Conservation (phyloP, 2,888 invertebrate species). For the Dilophus febrilis region DNA sequence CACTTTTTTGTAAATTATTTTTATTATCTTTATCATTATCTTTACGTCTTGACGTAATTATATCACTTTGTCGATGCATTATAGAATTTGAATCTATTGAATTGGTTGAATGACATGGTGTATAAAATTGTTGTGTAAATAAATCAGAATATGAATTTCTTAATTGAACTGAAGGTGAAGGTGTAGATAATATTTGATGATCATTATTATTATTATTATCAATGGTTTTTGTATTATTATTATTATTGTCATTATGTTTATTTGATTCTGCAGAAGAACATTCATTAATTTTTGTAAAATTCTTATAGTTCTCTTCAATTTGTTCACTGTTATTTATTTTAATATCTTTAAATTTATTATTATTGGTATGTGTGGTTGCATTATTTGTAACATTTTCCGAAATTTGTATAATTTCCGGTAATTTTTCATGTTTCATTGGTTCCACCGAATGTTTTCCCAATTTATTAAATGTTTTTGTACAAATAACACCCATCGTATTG, state of each 20-base stretch:
- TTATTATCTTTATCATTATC: neutral
- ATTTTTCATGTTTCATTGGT: neutral
- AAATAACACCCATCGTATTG: neutral
- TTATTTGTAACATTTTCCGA: too few species aligned
- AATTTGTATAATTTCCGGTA: too few species aligned
- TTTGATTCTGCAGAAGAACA: too few species aligned
- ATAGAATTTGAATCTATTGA: conserved; percentile 1
- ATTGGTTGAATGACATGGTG: neutral
- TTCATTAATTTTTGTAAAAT: too few species aligned
- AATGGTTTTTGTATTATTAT: too few species aligned
- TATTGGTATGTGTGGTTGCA: too few species aligned
- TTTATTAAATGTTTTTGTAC: neutral
- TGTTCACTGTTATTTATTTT: neutral
- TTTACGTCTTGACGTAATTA: neutral
- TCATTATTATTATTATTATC: too few species aligned
- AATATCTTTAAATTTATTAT: too few species aligned
- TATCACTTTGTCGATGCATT: neutral
- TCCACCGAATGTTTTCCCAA: neutral
- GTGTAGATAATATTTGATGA: too few species aligned
- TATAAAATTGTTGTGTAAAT: conserved; percentile 1
- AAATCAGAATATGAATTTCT: neutral
- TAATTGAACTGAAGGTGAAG: too few species aligned
- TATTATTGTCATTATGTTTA: too few species aligned
- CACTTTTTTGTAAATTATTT: neutral
- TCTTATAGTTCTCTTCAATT: too few species aligned